Evolutionary conservation across 1,140 invertebrate species (phyloP).

Genomic region (Pachyrhynchus sulphureomaculatus): DNA sequence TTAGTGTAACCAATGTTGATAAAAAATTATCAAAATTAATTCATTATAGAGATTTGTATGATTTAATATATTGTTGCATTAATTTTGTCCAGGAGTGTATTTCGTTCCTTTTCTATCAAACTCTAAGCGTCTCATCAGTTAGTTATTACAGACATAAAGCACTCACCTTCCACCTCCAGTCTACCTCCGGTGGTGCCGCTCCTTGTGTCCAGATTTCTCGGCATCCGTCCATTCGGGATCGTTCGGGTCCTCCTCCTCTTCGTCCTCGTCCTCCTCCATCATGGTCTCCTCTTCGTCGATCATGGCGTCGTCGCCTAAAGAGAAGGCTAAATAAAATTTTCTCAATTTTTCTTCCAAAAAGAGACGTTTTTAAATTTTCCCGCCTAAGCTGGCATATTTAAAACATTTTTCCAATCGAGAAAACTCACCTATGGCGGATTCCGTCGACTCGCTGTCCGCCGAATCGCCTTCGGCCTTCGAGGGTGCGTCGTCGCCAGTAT

Average conservation of each 20-base stretch:
- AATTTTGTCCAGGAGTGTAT: too few relatives aligned
- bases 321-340: neutral
- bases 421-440: conserved; percentile 57
- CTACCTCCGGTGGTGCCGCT: conserved; percentile 43
- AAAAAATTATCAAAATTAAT: too few relatives aligned
- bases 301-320: conserved; percentile 20
- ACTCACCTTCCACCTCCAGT: conserved; percentile 8
- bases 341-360: neutral
- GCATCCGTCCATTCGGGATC: conserved; percentile 74
- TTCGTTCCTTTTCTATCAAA: too few relatives aligned
- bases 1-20: too few relatives aligned
- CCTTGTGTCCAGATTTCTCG: conserved; percentile 33
- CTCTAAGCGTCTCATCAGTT: too few relatives aligned
- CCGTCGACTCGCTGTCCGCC: conserved; percentile 60
- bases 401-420: too few relatives aligned
- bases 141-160: neutral
- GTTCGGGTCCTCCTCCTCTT: conserved; percentile 71
- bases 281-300: conserved; percentile 17
- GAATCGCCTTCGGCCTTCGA: conserved; percentile 38
- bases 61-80: too few relatives aligned
- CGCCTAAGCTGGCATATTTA: too few relatives aligned
- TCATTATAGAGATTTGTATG: too few relatives aligned
- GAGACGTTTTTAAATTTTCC: neutral
- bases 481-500: conserved; percentile 28
- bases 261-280: conserved; percentile 25